These are phyloP conservation scores for Melanotus villosus DNA, from an alignment of 2,888 invertebrate genomes.

Conservation along the genomic window DNA sequence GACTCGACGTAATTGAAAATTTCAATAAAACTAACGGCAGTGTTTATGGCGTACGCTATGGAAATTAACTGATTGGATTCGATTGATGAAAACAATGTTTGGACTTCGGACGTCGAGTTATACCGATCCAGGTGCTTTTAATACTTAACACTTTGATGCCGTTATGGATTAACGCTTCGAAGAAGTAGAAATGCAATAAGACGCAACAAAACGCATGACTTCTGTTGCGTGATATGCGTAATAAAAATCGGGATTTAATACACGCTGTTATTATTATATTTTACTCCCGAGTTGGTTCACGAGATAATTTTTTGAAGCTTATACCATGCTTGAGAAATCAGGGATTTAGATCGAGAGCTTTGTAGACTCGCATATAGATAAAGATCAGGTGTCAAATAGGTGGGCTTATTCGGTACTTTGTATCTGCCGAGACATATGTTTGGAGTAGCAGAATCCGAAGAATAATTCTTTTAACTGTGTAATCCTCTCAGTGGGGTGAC, in stretches of 20 bases:
- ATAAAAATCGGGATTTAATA: neutral
- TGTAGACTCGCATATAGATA: neutral
- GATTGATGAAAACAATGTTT: conserved; percentile 47
- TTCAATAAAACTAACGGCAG: conserved; percentile 63
- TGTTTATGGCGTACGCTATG: conserved; percentile 59
- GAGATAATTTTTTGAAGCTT: neutral
- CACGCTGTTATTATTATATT: neutral
- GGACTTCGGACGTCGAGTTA: conserved; percentile 18
- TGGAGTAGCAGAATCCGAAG: conserved; percentile 2
- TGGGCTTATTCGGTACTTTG: conserved; percentile 12
- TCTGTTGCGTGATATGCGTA: neutral
- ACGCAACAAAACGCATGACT: conserved; percentile 1
- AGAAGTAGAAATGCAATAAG: conserved; percentile 1
- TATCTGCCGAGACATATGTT: conserved; percentile 17
- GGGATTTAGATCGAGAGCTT: neutral
- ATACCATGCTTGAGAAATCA: neutral
- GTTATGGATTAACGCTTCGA: conserved; percentile 10
- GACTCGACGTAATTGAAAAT: conserved; percentile 63
- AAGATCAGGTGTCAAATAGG: conserved; percentile 28
- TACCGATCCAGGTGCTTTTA: conserved; percentile 28
- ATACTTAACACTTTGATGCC: neutral
- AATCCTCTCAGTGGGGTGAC: conserved; percentile 26
- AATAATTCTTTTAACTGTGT: conserved; percentile 28
- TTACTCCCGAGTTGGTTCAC: neutral
- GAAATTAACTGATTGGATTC: conserved; percentile 56